A percentile compares a stretch with the other conserved stretches of the same genome.
phyloP scores from a whole-genome alignment of 2,113 vertebrate genomes.

The Ploceus nigricollis region DNA sequence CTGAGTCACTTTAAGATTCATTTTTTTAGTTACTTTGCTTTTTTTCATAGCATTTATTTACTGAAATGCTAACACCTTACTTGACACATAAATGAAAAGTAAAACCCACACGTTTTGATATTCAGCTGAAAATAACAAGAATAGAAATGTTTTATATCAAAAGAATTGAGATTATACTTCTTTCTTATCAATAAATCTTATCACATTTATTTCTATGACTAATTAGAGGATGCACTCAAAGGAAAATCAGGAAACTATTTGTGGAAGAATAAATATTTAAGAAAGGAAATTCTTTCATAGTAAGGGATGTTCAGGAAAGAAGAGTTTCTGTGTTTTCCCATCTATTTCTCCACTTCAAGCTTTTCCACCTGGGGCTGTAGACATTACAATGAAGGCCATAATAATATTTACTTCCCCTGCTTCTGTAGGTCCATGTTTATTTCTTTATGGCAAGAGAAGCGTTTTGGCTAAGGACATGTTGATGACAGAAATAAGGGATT shows the following conservation, averaged over 20 bases:
- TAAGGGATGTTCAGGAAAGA: background rate
- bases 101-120: conserved; percentile 6
- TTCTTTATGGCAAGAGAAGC: background rate
- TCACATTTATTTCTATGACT: background rate
- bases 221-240: background rate
- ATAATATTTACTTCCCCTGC: background rate
- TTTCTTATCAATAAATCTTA: background rate
- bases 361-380: background rate
- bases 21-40: background rate
- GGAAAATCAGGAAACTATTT: background rate
- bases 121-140: background rate
- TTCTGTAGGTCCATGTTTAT: background rate
- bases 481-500: background rate
- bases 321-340: background rate
- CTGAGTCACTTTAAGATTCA: background rate
- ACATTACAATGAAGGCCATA: background rate
- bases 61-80: background rate
- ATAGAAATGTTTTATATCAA: background rate
- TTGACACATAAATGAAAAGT: background rate
- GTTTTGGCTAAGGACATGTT: background rate
- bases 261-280: background rate
- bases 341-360: background rate
- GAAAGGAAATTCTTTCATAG: background rate
- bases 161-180: background rate
- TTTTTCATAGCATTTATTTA: conserved; percentile 3